Percentiles rank a stretch among this genome's conserved stretches.
Conservation (phyloP, 2,113 vertebrate species). For the Myiopsitta monachus region DNA sequence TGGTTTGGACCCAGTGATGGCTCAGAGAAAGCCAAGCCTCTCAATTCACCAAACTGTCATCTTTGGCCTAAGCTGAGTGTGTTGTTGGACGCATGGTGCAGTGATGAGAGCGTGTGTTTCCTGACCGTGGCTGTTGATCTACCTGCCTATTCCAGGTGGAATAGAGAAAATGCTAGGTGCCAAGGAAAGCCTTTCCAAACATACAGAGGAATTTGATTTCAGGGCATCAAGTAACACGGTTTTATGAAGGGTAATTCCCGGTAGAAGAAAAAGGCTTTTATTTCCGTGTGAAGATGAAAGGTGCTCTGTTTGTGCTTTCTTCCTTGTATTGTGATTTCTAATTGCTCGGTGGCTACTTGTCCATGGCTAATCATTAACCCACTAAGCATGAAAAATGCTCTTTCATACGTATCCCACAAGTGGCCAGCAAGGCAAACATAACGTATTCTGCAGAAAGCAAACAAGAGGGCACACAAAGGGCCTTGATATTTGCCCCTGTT, state of each 20-base stretch:
- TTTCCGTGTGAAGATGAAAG: slow-evolving; percentile 65
- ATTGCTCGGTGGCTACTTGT: slow-evolving; percentile 18
- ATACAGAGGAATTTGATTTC: not conserved
- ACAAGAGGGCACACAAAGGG: not conserved
- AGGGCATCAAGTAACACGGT: not conserved
- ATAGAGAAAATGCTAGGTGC: not conserved
- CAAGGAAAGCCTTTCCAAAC: slow-evolving; percentile 5
- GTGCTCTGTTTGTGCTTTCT: slow-evolving; percentile 34
- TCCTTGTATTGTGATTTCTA: slow-evolving; percentile 28
- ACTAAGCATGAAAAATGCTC: slow-evolving; percentile 26
- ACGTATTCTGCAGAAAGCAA: not conserved
- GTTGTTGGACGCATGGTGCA: not conserved
- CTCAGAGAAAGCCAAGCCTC: not conserved
- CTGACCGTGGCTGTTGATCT: not conserved
- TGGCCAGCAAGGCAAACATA: slow-evolving; percentile 15
- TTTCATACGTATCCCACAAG: not conserved
- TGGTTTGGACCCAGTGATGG: not conserved
- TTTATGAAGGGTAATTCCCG: slow-evolving; percentile 64
- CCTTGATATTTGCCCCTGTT: not conserved
- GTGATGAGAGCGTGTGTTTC: not conserved
- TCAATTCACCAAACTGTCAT: not conserved
- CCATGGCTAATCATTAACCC: slow-evolving; percentile 47
- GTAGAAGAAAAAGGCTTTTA: not conserved
- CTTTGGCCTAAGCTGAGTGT: not conserved
- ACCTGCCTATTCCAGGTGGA: not conserved